Base-by-base conservation (phyloP, 2,113 vertebrate species). In the Halcyon malimbica region DNA sequence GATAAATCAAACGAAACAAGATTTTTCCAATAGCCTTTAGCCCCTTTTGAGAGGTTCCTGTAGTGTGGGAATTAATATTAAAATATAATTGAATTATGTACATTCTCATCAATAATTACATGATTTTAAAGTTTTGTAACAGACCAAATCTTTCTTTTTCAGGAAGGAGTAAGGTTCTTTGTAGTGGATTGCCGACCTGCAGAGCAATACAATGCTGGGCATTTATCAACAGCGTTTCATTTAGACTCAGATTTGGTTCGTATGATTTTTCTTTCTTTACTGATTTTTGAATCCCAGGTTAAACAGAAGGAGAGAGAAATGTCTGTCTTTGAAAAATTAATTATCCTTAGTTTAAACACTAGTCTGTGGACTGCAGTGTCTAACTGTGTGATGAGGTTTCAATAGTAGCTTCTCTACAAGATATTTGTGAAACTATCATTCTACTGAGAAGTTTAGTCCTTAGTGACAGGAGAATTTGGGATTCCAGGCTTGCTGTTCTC, bases 111-210 rank as follows among this genome's bases (percentile, higher is more conserved):
- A 83, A 51, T 81, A 68, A 67, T 56, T 39, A 33, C 31, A n/a
- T 2, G 2, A 12, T 50, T 77, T 73, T 23, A n/a, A 93, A 64
- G 53, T 82, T 46, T 50, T 18, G 3, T 92, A 95, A 90, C 33
- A 21, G 83, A 13, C 76, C 15, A 83, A 84, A 83, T 93, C 11
- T 63, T 91, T 83, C 89, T 94, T 41, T 97, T 96, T 84, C 92
- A 99, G 99, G 99, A 99, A 75, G 99, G 99, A 77, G 99, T 99
- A 13, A 99, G 99, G 13, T 99, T 99, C 97, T 99, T 99, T 87
- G 99, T 99, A 86, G 99, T 99, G 96, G 99, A 99, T 93, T 99
- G 99, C 94, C 98, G 99, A 86, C 99, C 99, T 95, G 99, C 99
- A 26, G 99, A 99, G 96, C 99, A 99, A 96, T 99, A 99, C 97